Evolutionary conservation across 2,888 invertebrate species (phyloP).

Genomic region (Drosophila lacicola): DNA sequence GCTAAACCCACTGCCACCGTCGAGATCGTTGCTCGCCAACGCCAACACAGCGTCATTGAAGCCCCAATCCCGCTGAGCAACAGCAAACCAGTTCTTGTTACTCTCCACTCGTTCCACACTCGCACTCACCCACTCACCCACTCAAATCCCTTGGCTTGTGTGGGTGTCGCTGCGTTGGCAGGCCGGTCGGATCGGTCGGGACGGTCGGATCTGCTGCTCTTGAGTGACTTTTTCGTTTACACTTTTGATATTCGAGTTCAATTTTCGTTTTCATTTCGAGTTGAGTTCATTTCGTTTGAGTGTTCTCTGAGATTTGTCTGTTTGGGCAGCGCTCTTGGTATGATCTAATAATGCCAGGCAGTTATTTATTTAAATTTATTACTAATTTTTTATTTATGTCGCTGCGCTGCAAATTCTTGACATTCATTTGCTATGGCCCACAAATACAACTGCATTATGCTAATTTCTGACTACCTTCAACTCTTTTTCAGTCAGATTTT

Average conservation of each 20-base stretch:
- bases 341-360: slow-evolving; percentile 78
- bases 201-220: slow-evolving; percentile 38
- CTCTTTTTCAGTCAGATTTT: slow-evolving; percentile 30
- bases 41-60: slow-evolving; percentile 57
- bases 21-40: slow-evolving; percentile 53
- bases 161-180: slow-evolving; percentile 72
- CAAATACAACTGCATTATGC: slow-evolving; percentile 29
- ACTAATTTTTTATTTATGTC: slow-evolving; percentile 76
- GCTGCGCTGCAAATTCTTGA: slow-evolving; percentile 54
- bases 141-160: slow-evolving; percentile 58
- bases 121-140: slow-evolving; percentile 52
- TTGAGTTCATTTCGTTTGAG: slow-evolving; percentile 16
- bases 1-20: slow-evolving; percentile 81
- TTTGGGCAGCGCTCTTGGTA: slow-evolving; percentile 24
- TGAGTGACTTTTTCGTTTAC: slow-evolving; percentile 56
- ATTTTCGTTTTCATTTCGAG: slow-evolving; percentile 75
- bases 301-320: slow-evolving; percentile 44
- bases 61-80: slow-evolving; percentile 48
- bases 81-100: slow-evolving; percentile 67
- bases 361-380: slow-evolving; percentile 82
- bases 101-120: slow-evolving; percentile 46
- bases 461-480: slow-evolving; percentile 44
- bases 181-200: slow-evolving; percentile 33
- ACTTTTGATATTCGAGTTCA: slow-evolving; percentile 36
- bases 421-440: slow-evolving; percentile 69